Evolutionary conservation across 2,888 invertebrate species (phyloP).

Genomic region (Prionchulus punctatus): DNA sequence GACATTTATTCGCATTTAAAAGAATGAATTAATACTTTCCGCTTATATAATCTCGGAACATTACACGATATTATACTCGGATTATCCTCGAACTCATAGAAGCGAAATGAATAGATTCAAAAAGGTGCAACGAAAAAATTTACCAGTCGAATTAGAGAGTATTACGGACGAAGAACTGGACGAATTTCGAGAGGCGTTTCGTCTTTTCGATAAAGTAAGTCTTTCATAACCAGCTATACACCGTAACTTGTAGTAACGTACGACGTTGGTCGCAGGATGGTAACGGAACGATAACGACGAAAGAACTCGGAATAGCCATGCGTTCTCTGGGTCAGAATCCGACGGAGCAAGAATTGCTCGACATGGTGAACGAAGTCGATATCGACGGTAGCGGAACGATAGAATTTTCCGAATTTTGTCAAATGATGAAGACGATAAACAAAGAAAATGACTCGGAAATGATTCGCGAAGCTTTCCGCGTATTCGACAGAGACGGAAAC

Average conservation of each 20-base stretch:
- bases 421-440: constrained; percentile 26
- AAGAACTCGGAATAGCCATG: constrained; percentile 35
- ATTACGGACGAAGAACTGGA: constrained; percentile 29
- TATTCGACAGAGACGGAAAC: constrained; percentile 31
- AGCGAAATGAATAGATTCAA: no score
- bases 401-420: constrained; percentile 23
- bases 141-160: constrained; percentile 17
- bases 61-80: no score
- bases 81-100: no score
- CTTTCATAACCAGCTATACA: no score
- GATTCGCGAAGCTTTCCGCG: constrained; percentile 30
- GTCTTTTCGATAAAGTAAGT: constrained; percentile 29
- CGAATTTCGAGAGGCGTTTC: constrained; percentile 30
- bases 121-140: background rate
- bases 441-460: constrained; percentile 32
- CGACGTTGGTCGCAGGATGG: no score
- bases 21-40: no score
- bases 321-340: constrained; percentile 35
- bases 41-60: no score
- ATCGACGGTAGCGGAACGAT: constrained; percentile 21
- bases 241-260: no score
- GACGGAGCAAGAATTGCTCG: constrained; percentile 33
- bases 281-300: constrained; percentile 31
- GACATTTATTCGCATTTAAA: no score
- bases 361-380: constrained; percentile 29